phyloP scores from a whole-genome alignment of 1,140 invertebrate genomes.

The Drosophila saltans region DNA sequence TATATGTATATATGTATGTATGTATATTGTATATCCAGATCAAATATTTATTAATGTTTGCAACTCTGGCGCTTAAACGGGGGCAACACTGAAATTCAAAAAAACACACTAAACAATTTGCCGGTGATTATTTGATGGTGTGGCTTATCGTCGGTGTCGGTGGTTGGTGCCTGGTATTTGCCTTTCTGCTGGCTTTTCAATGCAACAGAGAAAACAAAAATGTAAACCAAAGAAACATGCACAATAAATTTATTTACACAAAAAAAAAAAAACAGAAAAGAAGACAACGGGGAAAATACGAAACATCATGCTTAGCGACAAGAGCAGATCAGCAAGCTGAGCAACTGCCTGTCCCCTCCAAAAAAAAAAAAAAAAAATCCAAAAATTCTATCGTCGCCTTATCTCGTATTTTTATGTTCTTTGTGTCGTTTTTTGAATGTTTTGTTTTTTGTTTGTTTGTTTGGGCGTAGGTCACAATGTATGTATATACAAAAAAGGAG shows the following conservation, averaged over 20 bases:
- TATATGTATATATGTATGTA: background rate
- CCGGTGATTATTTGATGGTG: constrained; percentile 28
- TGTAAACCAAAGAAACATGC: constrained; percentile 26
- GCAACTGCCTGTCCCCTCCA: constrained; percentile 29
- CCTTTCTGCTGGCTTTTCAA: constrained; percentile 35
- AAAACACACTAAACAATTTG: constrained; percentile 26
- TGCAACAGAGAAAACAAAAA: background rate
- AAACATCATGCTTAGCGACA: constrained; percentile 35
- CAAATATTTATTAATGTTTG: background rate
- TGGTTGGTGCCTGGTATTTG: constrained; percentile 57
- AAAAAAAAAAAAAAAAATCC: constrained; percentile 7
- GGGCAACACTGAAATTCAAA: constrained; percentile 1
- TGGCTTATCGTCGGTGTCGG: constrained; percentile 36
- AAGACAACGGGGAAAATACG: constrained; percentile 7
- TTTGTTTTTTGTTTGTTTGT: background rate
- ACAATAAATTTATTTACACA: constrained; percentile 30
- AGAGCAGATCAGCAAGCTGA: constrained; percentile 50
- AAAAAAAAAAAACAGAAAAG: constrained; percentile 17
- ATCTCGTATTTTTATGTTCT: background rate
- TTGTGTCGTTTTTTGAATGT: background rate
- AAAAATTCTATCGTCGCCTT: constrained; percentile 5
- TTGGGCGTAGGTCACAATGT: background rate
- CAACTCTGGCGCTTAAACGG: constrained; percentile 4
- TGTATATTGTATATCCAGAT: background rate
- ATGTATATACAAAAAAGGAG: constrained; percentile 51